Evolutionary conservation across 2,888 invertebrate genomes (phyloP).

Genomic region (Pediacus dermestoides): DNA sequence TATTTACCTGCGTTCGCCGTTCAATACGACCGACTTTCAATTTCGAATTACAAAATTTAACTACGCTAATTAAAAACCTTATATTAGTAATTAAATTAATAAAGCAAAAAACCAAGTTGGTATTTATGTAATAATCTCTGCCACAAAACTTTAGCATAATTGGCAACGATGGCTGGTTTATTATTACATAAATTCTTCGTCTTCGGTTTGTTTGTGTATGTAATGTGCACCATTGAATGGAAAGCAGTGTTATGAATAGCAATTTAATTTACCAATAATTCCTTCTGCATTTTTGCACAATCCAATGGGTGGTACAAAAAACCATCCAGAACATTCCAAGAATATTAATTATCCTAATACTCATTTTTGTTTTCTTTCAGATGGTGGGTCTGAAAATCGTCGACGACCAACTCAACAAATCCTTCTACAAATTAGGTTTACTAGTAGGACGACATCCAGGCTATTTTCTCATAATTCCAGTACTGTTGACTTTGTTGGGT

Average conservation of each 20-base stretch:
- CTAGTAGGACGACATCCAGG: conserved; percentile 79
- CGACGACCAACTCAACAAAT: conserved; percentile 73
- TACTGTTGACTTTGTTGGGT: conserved; percentile 74
- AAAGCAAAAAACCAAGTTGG: no score
- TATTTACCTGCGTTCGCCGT: no score
- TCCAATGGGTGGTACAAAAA: no score
- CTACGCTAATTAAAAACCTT: no score
- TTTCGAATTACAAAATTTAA: no score
- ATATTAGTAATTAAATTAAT: no score
- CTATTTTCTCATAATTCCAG: conserved; percentile 84
- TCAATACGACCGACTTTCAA: no score
- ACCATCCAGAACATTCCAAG: background rate
- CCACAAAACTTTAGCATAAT: no score
- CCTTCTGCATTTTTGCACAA: background rate
- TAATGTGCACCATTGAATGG: background rate
- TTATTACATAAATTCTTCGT: no score
- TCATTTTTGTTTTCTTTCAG: conserved; percentile 48
- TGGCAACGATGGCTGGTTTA: no score
- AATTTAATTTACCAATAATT: background rate
- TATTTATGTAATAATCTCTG: no score
- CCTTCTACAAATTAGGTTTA: conserved; percentile 77
- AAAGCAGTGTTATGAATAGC: background rate
- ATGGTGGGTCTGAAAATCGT: conserved; percentile 76
- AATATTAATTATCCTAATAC: background rate
- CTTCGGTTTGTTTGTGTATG: no score